phyloP scores from a whole-genome alignment of 2,888 invertebrate genomes.

The Cistogaster globosa region DNA sequence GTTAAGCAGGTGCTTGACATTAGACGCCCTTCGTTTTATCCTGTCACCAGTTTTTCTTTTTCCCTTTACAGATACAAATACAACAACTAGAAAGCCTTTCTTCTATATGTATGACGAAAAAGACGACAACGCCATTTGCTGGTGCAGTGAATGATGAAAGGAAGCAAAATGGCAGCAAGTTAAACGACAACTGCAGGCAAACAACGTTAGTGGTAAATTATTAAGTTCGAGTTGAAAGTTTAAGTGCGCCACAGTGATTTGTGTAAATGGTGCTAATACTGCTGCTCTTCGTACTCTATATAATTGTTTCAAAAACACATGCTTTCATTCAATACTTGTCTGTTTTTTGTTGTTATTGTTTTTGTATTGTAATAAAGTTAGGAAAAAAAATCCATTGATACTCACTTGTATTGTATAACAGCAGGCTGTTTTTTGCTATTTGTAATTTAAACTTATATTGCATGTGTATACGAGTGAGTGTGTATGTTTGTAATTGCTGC shows the following conservation, averaged over 20 bases:
- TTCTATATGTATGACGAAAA: constrained; percentile 32
- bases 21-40: constrained; percentile 51
- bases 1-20: constrained; percentile 69
- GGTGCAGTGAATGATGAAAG: constrained; percentile 32
- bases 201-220: constrained; percentile 68
- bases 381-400: constrained; percentile 7
- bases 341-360: background rate
- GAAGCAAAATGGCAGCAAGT: constrained; percentile 23
- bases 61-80: background rate
- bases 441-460: constrained; percentile 16
- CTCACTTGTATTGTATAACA: constrained; percentile 34
- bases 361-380: constrained; percentile 10
- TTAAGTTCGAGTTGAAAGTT: constrained; percentile 71
- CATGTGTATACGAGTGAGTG: background rate
- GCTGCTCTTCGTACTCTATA: constrained; percentile 15
- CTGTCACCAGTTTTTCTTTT: constrained; percentile 17
- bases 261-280: constrained; percentile 71
- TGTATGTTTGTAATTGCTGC: constrained; percentile 8
- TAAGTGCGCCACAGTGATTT: constrained; percentile 71
- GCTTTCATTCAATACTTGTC: constrained; percentile 1
- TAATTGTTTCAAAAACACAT: constrained; percentile 50
- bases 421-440: constrained; percentile 46
- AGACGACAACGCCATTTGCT: background rate
- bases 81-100: constrained; percentile 8
- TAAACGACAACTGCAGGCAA: constrained; percentile 33